Evolutionary conservation across 2,888 invertebrate species (phyloP), one percentile per base, ranked within the genome.

Genomic region (Nezara viridula): DNA sequence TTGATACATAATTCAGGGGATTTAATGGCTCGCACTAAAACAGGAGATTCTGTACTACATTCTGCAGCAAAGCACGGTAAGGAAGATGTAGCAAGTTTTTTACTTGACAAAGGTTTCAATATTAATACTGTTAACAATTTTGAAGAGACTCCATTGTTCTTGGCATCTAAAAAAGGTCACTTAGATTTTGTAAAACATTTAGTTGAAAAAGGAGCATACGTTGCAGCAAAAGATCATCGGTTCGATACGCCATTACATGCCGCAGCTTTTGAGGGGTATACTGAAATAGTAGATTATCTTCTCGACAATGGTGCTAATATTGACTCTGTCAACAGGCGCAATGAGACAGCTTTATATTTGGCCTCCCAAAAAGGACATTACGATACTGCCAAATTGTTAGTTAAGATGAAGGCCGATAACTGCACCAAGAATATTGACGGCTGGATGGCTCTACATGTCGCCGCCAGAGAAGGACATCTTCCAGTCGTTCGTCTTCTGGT

Each of bases 171-270:
- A 12, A 37, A 32, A n/a, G 86, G 86, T 2, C 86, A 50, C 5
- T 52, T 50, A 16, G 32, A 49, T 47, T n/a, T 52, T 21, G 86
- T 86, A 50, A 40, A 50, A 52, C 86, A 10, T 27, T 27, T 86
- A 21, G 50, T 86, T 10, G 86, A 86, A 32, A 86, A 52, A 50
- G 86, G 86, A 86, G 86, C 49, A 32, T 37, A 50, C 10, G 49
- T 37, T 21, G 27, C 16, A n/a, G 50, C 86, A 6, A 50, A 86
- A 50, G 47, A 49, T 21, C 32, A 49, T 21, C 4, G 12, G 32
- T 27, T 32, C 16, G 37, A 52, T 32, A 86, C 86, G 16, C 86
- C 86, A 21, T 50, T 86, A 32, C 50, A 52, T 37, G n/a, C 12
- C 3, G 86, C 86, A 47, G 86, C 52, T 21, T 50, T 37, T 19